phyloP scores from a whole-genome alignment of 1,140 invertebrate genomes.

The Drosophila orena region DNA sequence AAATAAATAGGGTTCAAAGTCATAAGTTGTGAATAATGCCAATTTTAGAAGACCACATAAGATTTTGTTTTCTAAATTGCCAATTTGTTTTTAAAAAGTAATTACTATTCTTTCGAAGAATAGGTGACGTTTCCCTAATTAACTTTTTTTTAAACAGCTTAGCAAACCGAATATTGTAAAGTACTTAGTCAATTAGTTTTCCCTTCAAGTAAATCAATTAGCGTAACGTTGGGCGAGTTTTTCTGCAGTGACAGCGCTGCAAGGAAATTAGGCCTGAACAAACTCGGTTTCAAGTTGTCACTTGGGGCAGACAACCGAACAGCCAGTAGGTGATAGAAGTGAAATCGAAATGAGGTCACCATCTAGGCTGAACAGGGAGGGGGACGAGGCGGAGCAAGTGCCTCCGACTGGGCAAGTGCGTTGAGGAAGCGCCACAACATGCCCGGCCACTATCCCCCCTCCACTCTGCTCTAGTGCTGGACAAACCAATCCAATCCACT shows the following conservation, averaged over 20 bases:
- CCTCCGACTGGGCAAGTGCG: slow-evolving; percentile 39
- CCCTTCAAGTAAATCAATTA: background rate
- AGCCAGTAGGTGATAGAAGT: slow-evolving; percentile 38
- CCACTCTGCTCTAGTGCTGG: background rate
- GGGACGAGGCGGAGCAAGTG: background rate
- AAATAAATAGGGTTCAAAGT: too few species aligned
- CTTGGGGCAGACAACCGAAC: slow-evolving; percentile 28
- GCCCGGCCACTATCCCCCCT: slow-evolving; percentile 25
- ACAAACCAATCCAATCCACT: slow-evolving; percentile 17
- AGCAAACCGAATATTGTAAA: too few species aligned
- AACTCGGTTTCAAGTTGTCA: slow-evolving; percentile 14
- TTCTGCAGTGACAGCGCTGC: slow-evolving; percentile 1
- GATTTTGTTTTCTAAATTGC: too few species aligned
- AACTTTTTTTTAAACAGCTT: too few species aligned
- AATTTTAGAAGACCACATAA: too few species aligned
- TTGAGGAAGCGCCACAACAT: slow-evolving; percentile 48
- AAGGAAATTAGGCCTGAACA: slow-evolving; percentile 10
- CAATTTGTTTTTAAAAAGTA: too few species aligned
- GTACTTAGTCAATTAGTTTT: too few species aligned
- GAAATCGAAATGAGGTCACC: slow-evolving; percentile 60
- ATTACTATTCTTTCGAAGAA: too few species aligned
- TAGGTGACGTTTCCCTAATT: too few species aligned
- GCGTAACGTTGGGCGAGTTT: background rate
- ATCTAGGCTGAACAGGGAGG: slow-evolving; percentile 32
- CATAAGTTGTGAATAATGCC: too few species aligned